phyloP scores from a whole-genome alignment of 2,113 vertebrate species.

The Neomonachus schauinslandi region DNA sequence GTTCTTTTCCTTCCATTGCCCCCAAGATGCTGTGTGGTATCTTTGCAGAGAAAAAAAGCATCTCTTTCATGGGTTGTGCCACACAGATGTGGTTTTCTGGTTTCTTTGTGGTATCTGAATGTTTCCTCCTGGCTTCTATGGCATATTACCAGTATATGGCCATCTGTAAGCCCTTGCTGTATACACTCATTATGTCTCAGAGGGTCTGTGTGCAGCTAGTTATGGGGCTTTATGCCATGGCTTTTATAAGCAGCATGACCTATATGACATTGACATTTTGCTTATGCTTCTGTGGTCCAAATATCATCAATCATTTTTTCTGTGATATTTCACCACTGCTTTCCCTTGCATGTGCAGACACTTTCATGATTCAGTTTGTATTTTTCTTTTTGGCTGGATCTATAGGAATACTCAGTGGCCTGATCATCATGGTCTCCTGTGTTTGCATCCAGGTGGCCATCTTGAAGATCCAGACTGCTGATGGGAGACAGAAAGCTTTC shows the following conservation, averaged over 20 bases:
- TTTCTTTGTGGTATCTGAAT: conserved; percentile 61
- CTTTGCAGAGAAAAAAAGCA: conserved; percentile 29
- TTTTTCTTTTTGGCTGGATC: conserved; percentile 58
- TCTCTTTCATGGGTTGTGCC: conserved; percentile 69
- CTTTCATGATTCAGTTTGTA: not conserved
- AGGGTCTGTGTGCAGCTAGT: conserved; percentile 49
- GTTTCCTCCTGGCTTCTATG: conserved; percentile 73
- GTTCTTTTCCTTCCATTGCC: conserved; percentile 63
- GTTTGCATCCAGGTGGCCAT: conserved; percentile 43
- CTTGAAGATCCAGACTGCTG: conserved; percentile 51
- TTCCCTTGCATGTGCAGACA: conserved; percentile 65
- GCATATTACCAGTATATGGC: conserved; percentile 59
- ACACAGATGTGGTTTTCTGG: conserved; percentile 62
- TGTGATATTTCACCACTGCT: conserved; percentile 72
- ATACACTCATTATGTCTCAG: conserved; percentile 63
- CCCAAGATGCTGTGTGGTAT: conserved; percentile 69
- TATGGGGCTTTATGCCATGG: conserved; percentile 23
- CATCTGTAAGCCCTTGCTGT: conserved; percentile 70
- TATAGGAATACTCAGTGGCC: conserved; percentile 27
- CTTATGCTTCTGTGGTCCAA: conserved; percentile 69
- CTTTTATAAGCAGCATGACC: conserved; percentile 45
- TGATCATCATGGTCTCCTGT: conserved; percentile 61
- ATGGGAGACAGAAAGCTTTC: conserved; percentile 52
- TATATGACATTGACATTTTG: not conserved
- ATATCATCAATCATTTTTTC: conserved; percentile 68